Base-by-base conservation (phyloP, 2,113 vertebrate species). In the Phoenicopterus ruber region DNA sequence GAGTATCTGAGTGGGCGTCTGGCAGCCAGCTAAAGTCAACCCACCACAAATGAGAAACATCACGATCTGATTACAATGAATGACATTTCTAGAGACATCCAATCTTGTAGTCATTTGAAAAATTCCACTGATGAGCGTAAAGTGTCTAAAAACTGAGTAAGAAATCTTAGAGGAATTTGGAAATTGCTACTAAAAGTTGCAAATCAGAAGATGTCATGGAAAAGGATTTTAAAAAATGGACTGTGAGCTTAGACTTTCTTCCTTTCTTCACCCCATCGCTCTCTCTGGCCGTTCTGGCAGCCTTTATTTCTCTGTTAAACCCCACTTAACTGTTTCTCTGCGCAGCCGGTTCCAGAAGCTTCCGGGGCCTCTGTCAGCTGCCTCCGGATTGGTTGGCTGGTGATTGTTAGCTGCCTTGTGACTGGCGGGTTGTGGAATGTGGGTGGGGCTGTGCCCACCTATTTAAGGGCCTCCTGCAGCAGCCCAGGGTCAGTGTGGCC, bases 191-290 rank as follows among this genome's bases (percentile, higher is more conserved):
- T 54, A n/a, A 28, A 57, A n/a, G 17, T 40, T 57, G 29, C 17
- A 42, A 69, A 50, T 20, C 7, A 7, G 63, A 77, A 34, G 24
- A 58, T 24, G 25, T 50, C 16, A 25, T 9, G 13, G 40, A 31
- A 63, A 50, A 69, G 20, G 12, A 31, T 11, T 86, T 57, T 69
- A 2, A 22, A 58, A 77, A 86, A 25, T 17, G 32, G 20, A 15
- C 40, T 40, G 28, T 40, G 61, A 42, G n/a, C 55, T 70, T 44
- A 50, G 38, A 13, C 3, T 36, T 42, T 52, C 54, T 32, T 78
- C 17, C 17, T 78, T n/a, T n/a, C n/a, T n/a, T n/a, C n/a, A n/a
- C n/a, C 18, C 19, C 8, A 19, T 62, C 1, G 0, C 54, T 40
- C 14, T 34, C 17, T 71, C 22, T 17, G 44, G 50, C 34, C 17